Conservation (phyloP, 2,888 invertebrate genomes). For the Dromius quadrimaculatus region DNA sequence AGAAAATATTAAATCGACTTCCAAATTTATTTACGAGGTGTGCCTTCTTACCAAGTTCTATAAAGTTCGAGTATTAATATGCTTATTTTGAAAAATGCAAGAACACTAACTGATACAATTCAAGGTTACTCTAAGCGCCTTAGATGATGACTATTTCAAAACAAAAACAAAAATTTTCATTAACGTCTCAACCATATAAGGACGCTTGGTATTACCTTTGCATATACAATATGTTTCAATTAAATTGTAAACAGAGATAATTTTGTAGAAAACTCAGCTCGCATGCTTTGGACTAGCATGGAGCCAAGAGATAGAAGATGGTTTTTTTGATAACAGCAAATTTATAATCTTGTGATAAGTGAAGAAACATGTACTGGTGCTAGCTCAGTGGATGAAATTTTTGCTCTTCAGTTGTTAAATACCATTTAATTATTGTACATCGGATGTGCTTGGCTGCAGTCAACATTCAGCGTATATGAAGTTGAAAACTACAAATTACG, state of each 20-base stretch:
- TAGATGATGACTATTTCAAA: slow-evolving; percentile 28
- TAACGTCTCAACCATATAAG: slow-evolving; percentile 24
- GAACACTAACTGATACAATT: slow-evolving; percentile 15
- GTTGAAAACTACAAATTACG: too few relatives aligned
- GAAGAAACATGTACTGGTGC: slow-evolving; percentile 16
- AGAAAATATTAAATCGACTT: too few relatives aligned
- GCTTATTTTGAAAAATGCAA: slow-evolving; percentile 9
- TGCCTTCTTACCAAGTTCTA: too few relatives aligned
- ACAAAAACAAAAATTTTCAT: slow-evolving; percentile 36
- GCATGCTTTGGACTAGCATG: slow-evolving; percentile 15
- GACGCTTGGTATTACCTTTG: slow-evolving; percentile 28
- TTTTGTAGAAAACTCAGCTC: slow-evolving; percentile 28
- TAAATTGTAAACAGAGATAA: slow-evolving; percentile 31
- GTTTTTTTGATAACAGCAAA: slow-evolving; percentile 2
- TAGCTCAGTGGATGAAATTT: slow-evolving; percentile 13
- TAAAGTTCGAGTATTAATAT: too few relatives aligned
- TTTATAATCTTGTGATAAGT: slow-evolving; percentile 28
- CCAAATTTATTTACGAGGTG: too few relatives aligned
- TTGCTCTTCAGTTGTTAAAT: slow-evolving; percentile 9
- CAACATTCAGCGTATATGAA: too few relatives aligned
- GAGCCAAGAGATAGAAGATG: slow-evolving; percentile 14
- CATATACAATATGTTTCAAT: slow-evolving; percentile 37
- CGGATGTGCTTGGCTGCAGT: too few relatives aligned
- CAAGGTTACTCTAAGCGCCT: slow-evolving; percentile 24
- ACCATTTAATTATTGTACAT: slow-evolving; percentile 18